Evolutionary conservation across 1,140 invertebrate genomes (phyloP).

Genomic region (Episyrphus balteatus): DNA sequence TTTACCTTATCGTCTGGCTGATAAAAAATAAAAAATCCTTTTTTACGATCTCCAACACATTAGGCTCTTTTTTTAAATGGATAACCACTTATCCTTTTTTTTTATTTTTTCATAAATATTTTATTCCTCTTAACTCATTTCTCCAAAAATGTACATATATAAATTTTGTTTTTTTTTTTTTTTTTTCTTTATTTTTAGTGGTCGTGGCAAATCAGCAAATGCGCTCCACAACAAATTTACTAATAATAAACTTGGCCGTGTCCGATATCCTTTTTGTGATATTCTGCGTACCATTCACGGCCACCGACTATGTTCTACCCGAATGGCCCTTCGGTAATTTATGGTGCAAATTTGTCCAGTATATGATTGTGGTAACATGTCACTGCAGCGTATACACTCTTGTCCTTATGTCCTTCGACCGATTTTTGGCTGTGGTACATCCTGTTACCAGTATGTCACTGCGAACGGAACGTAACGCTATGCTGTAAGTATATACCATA

Average conservation of each 20-base stretch:
- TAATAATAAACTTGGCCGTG: constrained; percentile 79
- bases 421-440: constrained; percentile 90
- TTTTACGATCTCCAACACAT: no score
- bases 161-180: neutral
- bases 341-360: constrained; percentile 83
- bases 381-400: constrained; percentile 86
- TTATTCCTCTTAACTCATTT: no score
- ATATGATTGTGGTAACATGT: constrained; percentile 73
- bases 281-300: constrained; percentile 65
- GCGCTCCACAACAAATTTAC: constrained; percentile 84
- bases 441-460: constrained; percentile 82
- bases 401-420: constrained; percentile 89
- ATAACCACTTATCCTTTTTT: no score
- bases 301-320: constrained; percentile 70
- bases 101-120: no score
- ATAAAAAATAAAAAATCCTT: no score
- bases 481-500: constrained; percentile 27
- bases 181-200: constrained; percentile 52
- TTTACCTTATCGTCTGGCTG: no score
- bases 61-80: no score
- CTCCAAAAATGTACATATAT: no score
- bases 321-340: constrained; percentile 84
- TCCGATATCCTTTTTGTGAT: constrained; percentile 90
- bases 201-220: constrained; percentile 79
- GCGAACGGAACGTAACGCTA: constrained; percentile 76